phyloP scores from a whole-genome alignment of 2,797 vertebrate species.

The Coilia nasus region DNA sequence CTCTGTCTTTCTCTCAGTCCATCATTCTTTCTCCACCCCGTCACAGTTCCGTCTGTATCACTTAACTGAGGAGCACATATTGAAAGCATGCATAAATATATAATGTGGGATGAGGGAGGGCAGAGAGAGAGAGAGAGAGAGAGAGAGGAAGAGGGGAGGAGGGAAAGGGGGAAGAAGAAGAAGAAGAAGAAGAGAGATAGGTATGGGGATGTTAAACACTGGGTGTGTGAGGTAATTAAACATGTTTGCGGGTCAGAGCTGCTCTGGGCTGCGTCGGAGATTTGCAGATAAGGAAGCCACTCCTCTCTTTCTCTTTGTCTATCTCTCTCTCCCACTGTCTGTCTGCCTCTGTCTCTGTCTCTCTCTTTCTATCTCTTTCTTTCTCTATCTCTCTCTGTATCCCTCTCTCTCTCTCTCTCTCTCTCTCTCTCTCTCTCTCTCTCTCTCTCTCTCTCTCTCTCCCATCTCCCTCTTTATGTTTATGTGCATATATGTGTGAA shows the following conservation, averaged over 20 bases:
- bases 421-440: constrained; percentile 51
- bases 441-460: constrained; percentile 52
- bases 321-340: constrained; percentile 49
- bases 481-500: constrained; percentile 29
- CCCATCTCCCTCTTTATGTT: constrained; percentile 48
- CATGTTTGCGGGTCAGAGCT: constrained; percentile 1
- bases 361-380: constrained; percentile 52
- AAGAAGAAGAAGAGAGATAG: background rate
- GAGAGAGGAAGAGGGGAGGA: background rate
- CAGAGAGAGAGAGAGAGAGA: background rate
- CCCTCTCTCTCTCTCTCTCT: constrained; percentile 43
- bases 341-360: constrained; percentile 43
- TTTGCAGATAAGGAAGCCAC: constrained; percentile 11
- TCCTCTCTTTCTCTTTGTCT: constrained; percentile 54
- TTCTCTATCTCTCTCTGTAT: constrained; percentile 58
- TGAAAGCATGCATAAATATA: constrained; percentile 2
- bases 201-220: constrained; percentile 1
- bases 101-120: background rate
- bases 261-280: background rate
- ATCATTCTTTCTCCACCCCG: background rate
- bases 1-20: background rate
- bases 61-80: background rate
- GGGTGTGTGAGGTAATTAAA: background rate
- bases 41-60: background rate
- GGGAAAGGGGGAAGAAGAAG: background rate